Base-by-base conservation (phyloP, 2,888 invertebrate species). In the Girardia tigrina region DNA sequence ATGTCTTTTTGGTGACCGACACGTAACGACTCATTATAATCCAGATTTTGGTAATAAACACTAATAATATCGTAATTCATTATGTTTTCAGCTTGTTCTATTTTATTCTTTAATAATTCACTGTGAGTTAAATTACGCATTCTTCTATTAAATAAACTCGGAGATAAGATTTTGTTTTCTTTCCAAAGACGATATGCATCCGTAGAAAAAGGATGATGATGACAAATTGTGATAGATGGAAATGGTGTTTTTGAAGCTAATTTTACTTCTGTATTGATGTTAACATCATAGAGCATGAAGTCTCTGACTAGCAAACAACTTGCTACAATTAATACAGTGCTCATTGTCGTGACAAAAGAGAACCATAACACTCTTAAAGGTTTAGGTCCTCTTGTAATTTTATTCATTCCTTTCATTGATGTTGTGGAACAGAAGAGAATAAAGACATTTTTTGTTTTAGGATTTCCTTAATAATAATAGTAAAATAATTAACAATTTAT, bases 191-290 rank as follows among this genome's bases (percentile, higher is more conserved):
- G 16, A 29, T 77, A 72, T 20, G 77, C 77, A 16, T 42, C 8
- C 4, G 72, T 42, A 1, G 71, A 77, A 42, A 77, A 77, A 20
- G 77, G 77, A 28, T 77, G 71, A 72, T 77, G 77, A n/a, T 72
- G 77, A 29, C 77, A 77, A n/a, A 77, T 69, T 0, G 77, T 77
- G 12, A 77, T 71, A n/a, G 77, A 36, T n/a, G 77, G 77, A 71
- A 77, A 77, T 26, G 42, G 27, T 20, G 70, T 42, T 16, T 70
- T 1, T 2, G 26, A 36, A 56, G 72, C 77, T 12, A 77, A 23
- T 20, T 27, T 20, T 20, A 42, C 28, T 23, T 27, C 28, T 1
- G 77, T 77, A 23, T 77, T 28, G n/a, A 77, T 71, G 6, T 23
- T 29, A n/a, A 77, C 77, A 72, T 77, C 76, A 26, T 78, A 77